Conservation (phyloP, 2,797 vertebrate species). For the Crenuchus spilurus region DNA sequence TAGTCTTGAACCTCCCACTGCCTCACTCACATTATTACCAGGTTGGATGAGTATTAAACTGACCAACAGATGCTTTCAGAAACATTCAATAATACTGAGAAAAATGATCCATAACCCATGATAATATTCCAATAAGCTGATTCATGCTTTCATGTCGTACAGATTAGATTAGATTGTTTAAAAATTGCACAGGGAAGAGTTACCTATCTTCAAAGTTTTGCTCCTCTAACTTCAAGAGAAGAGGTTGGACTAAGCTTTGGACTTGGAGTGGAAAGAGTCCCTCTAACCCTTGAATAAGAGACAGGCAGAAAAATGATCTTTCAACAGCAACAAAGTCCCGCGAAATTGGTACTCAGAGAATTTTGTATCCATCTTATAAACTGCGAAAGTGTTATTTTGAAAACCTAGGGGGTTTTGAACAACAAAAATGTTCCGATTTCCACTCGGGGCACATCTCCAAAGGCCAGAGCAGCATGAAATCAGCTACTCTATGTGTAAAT, state of each 20-base stretch:
- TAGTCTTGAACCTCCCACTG: no score
- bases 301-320: conserved; percentile 35
- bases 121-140: background rate
- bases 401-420: conserved; percentile 62
- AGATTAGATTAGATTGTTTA: background rate
- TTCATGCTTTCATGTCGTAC: background rate
- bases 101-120: no score
- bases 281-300: conserved; percentile 7
- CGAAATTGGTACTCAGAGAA: conserved; percentile 41
- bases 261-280: background rate
- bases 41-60: no score
- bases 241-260: background rate
- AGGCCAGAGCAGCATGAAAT: conserved; percentile 72
- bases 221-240: background rate
- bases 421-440: conserved; percentile 62
- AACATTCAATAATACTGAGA: no score
- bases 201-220: background rate
- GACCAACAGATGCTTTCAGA: no score
- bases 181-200: no score
- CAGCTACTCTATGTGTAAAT: conserved; percentile 79
- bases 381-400: conserved; percentile 60
- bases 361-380: conserved; percentile 43
- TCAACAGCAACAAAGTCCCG: conserved; percentile 35
- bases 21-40: no score
- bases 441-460: conserved; percentile 65